Evolutionary conservation across 2,888 invertebrate species (phyloP), one percentile per base, ranked within the genome.

Genomic region (Rapana venosa): DNA sequence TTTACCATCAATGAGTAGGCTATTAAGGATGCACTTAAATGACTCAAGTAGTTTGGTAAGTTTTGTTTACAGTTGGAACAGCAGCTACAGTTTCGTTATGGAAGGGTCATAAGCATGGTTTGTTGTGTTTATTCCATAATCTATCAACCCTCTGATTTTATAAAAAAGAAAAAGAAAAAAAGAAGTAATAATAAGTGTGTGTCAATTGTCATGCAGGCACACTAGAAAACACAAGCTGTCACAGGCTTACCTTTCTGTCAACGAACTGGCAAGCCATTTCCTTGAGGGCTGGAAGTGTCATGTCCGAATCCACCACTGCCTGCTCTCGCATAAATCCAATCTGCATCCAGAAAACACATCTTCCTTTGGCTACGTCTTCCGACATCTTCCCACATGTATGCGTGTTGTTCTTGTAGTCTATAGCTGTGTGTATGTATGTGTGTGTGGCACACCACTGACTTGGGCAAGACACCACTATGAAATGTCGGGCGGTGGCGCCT

Each of bases 241-340:
- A n/a, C 74, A n/a, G 35, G 90, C 96, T 96, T 96, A 98, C 98
- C 97, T 98, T 99, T 92, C 97, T 97, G 96, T 98, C 98, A 93
- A 99, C 98, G 96, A 99, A 99, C 96, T 98, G 98, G 97, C 98
- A 98, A 92, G 99, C 99, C 95, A 98, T 97, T 95, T 98, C 98
- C 97, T 99, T 99, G 94, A 99, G 97, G 93, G 98, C 97, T 96
- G 98, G 98, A 92, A 99, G 97, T 93, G 98, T 98, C 95, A 99
- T 97, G 91, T 97, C 97, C 94, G 97, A 97, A 93, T 98, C 98
- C 93, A 98, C 98, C 89, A 98, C 97, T 92, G 98, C 97, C 92
- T 98, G 98, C 97, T 99, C 99, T 94, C 98, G 97, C 94, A 98
- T 97, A 96, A 98, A 97, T 95, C 99, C 99, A 96, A 98, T 98